Conservation (phyloP, 2,113 vertebrate genomes). For the Pelvicachromis taeniatus region DNA sequence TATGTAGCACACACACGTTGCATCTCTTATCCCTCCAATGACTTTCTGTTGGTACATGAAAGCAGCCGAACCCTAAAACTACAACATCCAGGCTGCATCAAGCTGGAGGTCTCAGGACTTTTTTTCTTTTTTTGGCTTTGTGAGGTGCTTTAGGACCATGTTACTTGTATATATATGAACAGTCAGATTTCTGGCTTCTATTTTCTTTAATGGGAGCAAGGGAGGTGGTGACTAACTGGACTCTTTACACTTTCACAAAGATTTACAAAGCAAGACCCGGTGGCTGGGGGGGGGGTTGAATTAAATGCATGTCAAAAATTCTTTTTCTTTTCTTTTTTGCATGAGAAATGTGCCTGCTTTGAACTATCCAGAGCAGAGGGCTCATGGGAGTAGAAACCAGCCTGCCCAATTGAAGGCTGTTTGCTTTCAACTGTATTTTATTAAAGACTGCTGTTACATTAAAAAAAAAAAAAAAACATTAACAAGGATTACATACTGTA, state of each 20-base stretch:
- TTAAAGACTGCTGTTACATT: conserved; percentile 68
- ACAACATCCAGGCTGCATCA: conserved; percentile 10
- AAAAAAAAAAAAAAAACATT: conserved; percentile 48
- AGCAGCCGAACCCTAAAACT: neutral
- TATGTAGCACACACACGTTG: conserved; percentile 48
- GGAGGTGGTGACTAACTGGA: neutral
- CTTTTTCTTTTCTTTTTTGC: conserved; percentile 66
- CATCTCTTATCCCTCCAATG: neutral
- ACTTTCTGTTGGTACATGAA: neutral
- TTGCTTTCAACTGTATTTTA: conserved; percentile 75
- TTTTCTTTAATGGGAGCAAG: conserved; percentile 52
- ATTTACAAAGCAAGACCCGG: neutral
- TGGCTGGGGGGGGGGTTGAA: conserved; percentile 3
- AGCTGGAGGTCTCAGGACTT: conserved; percentile 24
- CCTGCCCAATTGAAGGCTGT: conserved; percentile 14
- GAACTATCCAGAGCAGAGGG: conserved; percentile 21
- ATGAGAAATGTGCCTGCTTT: conserved; percentile 78
- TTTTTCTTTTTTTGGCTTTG: neutral
- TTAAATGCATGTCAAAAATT: conserved; percentile 74
- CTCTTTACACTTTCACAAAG: conserved; percentile 1
- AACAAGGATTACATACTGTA: conserved; percentile 55
- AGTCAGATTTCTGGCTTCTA: conserved; percentile 50
- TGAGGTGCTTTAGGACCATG: conserved; percentile 1
- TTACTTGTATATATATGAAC: conserved; percentile 43
- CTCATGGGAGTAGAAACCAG: neutral